Evolutionary conservation across 2,797 vertebrate species (phyloP).

Genomic region (Varecia variegata): DNA sequence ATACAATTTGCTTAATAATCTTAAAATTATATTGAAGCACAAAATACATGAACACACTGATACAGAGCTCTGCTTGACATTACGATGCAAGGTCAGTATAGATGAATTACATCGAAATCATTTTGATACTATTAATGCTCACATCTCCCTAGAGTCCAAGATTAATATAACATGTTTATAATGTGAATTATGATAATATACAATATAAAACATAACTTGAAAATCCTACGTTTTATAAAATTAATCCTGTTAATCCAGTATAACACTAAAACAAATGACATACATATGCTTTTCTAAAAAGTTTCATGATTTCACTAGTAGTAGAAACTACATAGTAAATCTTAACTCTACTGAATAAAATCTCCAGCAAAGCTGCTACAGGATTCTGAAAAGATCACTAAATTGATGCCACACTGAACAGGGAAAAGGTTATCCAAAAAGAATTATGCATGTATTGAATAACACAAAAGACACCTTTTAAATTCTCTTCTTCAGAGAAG

Average conservation of each 20-base stretch:
- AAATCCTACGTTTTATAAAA: neutral
- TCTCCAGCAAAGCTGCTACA: neutral
- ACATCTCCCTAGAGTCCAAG: neutral
- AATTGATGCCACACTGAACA: neutral
- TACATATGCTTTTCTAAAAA: neutral
- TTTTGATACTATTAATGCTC: neutral
- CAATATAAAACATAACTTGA: neutral
- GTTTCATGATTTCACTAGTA: slow-evolving; percentile 13
- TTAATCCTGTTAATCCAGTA: neutral
- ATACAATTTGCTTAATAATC: neutral
- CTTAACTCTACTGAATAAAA: slow-evolving; percentile 18
- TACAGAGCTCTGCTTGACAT: neutral
- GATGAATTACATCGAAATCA: neutral
- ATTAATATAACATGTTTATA: neutral
- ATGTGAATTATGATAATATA: neutral
- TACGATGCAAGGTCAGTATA: neutral
- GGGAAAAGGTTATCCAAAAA: neutral
- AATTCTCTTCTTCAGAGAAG: neutral
- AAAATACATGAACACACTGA: neutral
- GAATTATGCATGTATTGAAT: neutral
- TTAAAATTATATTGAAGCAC: neutral
- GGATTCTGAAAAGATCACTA: neutral
- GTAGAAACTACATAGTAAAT: slow-evolving; percentile 39
- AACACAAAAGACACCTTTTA: neutral
- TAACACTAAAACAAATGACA: neutral